Conservation (phyloP, 2,888 invertebrate species). For the Zootermopsis nevadensis region DNA sequence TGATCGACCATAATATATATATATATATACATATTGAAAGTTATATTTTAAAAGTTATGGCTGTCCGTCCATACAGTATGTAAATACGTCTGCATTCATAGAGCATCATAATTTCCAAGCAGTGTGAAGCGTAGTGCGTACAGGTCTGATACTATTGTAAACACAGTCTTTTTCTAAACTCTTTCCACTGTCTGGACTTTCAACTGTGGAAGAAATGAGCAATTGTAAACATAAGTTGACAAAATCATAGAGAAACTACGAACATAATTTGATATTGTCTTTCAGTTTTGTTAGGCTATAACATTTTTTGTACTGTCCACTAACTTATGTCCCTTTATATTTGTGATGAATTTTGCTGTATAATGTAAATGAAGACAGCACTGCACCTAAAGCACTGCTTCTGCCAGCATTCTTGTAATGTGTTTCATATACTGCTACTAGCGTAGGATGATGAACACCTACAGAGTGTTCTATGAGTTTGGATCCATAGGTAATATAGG, state of each 20-base stretch:
- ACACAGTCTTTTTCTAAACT: not conserved
- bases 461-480: too few relatives aligned
- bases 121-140: not conserved
- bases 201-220: not conserved
- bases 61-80: conserved; percentile 38
- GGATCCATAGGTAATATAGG: too few relatives aligned
- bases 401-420: not conserved
- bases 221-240: not conserved
- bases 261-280: not conserved
- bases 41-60: conserved; percentile 12
- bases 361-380: not conserved
- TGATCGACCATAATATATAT: not conserved
- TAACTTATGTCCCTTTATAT: not conserved
- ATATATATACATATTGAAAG: not conserved
- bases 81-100: not conserved
- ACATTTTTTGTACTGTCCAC: not conserved
- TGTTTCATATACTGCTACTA: not conserved
- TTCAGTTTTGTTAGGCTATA: not conserved
- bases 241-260: too few relatives aligned
- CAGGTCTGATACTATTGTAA: not conserved
- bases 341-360: not conserved
- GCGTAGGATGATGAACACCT: not conserved
- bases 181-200: not conserved
- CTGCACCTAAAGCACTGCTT: not conserved
- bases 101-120: not conserved